Evolutionary conservation across 2,888 invertebrate genomes (phyloP).

Genomic region (Biston betularia): DNA sequence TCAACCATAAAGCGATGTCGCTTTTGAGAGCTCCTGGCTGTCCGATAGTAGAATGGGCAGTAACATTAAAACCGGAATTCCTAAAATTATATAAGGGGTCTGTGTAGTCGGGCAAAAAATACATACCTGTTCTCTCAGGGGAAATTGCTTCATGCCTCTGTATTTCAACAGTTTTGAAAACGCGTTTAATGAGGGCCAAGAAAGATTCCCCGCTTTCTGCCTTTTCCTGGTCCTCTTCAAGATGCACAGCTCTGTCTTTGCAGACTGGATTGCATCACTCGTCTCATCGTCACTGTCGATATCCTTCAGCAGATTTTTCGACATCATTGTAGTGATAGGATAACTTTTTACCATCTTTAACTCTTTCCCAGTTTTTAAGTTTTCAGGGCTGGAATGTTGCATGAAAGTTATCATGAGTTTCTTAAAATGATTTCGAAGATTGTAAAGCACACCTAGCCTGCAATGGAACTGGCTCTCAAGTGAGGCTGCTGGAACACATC

Average conservation of each 20-base stretch:
- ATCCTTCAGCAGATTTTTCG: conserved; percentile 38
- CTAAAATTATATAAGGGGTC: too few species aligned
- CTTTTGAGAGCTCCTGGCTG: too few species aligned
- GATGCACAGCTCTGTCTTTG: conserved; percentile 51
- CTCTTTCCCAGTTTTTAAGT: conserved; percentile 66
- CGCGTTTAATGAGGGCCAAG: conserved; percentile 21
- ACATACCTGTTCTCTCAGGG: conserved; percentile 51
- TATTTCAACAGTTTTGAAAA: conserved; percentile 67
- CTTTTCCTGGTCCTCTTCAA: conserved; percentile 59
- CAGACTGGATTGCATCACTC: not conserved
- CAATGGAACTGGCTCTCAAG: too few species aligned
- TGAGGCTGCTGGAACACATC: too few species aligned
- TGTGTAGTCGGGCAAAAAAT: not conserved
- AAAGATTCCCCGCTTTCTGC: conserved; percentile 2
- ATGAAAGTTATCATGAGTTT: not conserved
- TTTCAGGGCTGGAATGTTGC: conserved; percentile 61
- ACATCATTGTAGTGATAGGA: conserved; percentile 53
- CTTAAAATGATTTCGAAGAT: not conserved
- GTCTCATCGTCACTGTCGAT: conserved; percentile 18
- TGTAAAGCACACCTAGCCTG: too few species aligned
- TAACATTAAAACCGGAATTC: too few species aligned
- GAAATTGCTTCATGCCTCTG: conserved; percentile 57
- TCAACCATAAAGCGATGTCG: too few species aligned
- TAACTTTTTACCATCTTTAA: conserved; percentile 54
- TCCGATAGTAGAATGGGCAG: too few species aligned